Base-by-base conservation (phyloP, 2,888 invertebrate genomes). In the Galeopsomyia nigrocyanea region DNA sequence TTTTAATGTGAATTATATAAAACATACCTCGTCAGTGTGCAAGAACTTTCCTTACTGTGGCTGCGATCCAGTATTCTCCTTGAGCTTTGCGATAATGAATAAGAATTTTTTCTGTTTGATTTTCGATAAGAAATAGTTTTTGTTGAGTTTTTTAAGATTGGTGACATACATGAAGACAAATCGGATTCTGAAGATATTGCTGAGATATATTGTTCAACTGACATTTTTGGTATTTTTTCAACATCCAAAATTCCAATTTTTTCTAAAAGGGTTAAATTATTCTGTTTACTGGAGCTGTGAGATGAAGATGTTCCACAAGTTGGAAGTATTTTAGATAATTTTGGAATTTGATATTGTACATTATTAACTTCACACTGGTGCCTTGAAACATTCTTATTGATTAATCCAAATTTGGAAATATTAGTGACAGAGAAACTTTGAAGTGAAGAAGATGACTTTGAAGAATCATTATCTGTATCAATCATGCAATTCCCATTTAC, bases 11-110 rank as follows among this genome's bases (percentile, higher is more conserved):
- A 7, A 13, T 39, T 39, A 13, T 39, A 39, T 39, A 39, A 39
- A 39, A 39, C 49, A 7, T 75, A 84, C 85, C 85, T 85, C 53
- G 76, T 74, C 26, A 84, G 83, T 73, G 85, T 83, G 68, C 81
- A 78, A n/a, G 84, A 84, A 64, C 82, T 85, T 70, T 82, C 83
- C 22, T 80, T 76, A 62, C 80, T 82, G 6, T 78, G 77, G 68
- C 81, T 78, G 26, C 82, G 81, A 60, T 84, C 83, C 0, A 81
- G 81, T 46, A 82, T 80, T 9, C 80, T 72, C 71, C 82, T 80
- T 26, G 84, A 83, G 22, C 49, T 73, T 50, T 69, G 73, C 6
- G 78, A 77, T 1, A 70, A 71, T 0, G 85, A 84, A 46, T 84
- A 76, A 55, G 82, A 82, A 6, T 72, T 74, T 53, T 80, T 81